Conservation (phyloP, 1,140 invertebrate genomes). For the Notospermus geniculatus region DNA sequence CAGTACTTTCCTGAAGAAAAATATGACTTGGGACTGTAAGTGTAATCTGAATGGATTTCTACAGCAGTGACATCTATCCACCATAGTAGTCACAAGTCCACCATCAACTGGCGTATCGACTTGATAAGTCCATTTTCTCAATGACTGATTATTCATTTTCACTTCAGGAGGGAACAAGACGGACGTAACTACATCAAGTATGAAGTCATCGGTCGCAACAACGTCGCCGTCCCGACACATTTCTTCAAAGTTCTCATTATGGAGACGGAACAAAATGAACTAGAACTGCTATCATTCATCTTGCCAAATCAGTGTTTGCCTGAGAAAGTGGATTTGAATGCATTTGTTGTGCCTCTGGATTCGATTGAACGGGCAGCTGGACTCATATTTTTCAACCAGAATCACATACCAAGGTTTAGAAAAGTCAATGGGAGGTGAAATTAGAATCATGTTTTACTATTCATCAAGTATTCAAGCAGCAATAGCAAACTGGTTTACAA, state of each 20-base stretch:
- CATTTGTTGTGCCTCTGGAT: slow-evolving; percentile 79
- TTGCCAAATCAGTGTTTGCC: slow-evolving; percentile 76
- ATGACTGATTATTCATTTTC: too few species aligned
- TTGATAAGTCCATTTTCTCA: too few species aligned
- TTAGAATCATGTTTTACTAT: too few species aligned
- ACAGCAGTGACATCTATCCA: too few species aligned
- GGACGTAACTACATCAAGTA: slow-evolving; percentile 93
- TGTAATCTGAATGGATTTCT: too few species aligned
- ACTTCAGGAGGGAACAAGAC: slow-evolving; percentile 69
- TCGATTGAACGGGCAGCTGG: slow-evolving; percentile 88
- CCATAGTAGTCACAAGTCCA: too few species aligned
- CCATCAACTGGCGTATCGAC: too few species aligned
- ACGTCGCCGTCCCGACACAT: slow-evolving; percentile 97
- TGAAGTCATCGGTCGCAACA: slow-evolving; percentile 88
- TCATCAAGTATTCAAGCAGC: too few species aligned
- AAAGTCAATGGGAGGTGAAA: slow-evolving; percentile 26
- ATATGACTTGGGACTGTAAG: too few species aligned
- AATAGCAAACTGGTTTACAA: too few species aligned
- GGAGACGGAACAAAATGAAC: slow-evolving; percentile 49
- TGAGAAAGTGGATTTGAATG: slow-evolving; percentile 67
- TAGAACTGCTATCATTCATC: slow-evolving; percentile 89
- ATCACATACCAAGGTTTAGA: slow-evolving; percentile 30
- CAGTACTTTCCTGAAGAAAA: too few species aligned
- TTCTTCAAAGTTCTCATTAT: slow-evolving; percentile 80
- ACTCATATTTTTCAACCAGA: slow-evolving; percentile 63